Percentiles rank a stretch among this genome's conserved stretches.
These are phyloP conservation scores for Uromys caudimaculatus DNA, from an alignment of 2,797 vertebrate species.

Conservation along the genomic window DNA sequence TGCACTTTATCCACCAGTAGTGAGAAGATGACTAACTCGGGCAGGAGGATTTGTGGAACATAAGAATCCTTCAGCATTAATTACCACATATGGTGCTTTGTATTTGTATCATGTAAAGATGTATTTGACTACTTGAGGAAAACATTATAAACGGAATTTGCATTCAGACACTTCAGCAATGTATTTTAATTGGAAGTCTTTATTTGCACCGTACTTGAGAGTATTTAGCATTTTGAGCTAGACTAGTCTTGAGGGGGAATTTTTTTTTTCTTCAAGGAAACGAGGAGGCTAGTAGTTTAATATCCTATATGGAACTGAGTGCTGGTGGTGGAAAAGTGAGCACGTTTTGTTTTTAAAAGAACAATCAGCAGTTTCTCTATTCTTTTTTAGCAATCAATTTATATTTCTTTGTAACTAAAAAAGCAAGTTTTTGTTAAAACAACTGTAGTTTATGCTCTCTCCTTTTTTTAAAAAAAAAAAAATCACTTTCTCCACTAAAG, in stretches of 20 bases:
- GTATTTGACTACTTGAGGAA: background rate
- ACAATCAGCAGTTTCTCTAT: background rate
- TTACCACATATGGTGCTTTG: background rate
- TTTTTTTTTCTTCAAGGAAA: background rate
- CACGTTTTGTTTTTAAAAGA: background rate
- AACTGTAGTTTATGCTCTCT: background rate
- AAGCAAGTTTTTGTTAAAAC: background rate
- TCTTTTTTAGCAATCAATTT: background rate
- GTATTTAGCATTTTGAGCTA: slow-evolving; percentile 14
- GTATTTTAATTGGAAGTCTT: slow-evolving; percentile 33
- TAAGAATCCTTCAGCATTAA: background rate
- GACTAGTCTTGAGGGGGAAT: background rate
- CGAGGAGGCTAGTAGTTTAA: background rate
- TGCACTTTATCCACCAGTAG: background rate
- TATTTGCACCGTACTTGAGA: background rate
- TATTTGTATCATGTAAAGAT: background rate
- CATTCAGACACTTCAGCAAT: background rate
- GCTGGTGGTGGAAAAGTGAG: background rate
- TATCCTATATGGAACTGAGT: background rate
- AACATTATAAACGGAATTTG: background rate
- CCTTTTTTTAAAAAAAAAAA: no score
- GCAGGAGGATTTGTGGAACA: background rate
- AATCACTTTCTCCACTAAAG: background rate
- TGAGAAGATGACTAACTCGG: background rate
- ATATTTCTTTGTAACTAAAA: slow-evolving; percentile 22